A percentile compares a stretch with the other conserved stretches of the same genome.
phyloP scores from a whole-genome alignment of 1,140 invertebrate genomes.

The Drosophila mayri region DNA sequence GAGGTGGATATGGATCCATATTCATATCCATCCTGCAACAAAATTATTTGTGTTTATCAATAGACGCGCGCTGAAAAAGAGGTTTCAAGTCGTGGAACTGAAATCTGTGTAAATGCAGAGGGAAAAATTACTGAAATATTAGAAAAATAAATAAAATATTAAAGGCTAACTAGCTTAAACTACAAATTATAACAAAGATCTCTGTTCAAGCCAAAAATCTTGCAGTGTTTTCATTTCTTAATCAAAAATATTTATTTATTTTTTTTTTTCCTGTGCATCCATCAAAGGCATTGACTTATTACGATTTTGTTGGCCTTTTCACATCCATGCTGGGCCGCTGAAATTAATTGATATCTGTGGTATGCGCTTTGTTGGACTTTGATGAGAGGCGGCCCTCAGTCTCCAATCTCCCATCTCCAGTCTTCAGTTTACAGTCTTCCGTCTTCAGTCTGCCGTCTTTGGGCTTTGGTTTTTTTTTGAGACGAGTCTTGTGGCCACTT shows the following conservation, averaged over 20 bases:
- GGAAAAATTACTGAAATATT: neutral
- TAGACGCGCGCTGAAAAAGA: conserved; percentile 48
- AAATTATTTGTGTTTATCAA: conserved; percentile 82
- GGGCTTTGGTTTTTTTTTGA: neutral
- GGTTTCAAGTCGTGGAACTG: conserved; percentile 32
- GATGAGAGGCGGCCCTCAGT: conserved; percentile 42
- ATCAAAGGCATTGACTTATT: conserved; percentile 78
- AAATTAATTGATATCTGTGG: conserved; percentile 83
- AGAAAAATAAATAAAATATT: neutral
- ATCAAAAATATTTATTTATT: neutral
- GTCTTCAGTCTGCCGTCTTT: conserved; percentile 6
- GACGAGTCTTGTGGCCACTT: conserved; percentile 59
- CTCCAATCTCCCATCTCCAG: conserved; percentile 7
- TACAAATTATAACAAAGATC: no score
- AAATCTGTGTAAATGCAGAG: conserved; percentile 17
- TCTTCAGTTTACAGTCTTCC: conserved; percentile 11
- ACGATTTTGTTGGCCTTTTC: conserved; percentile 82
- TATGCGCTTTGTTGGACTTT: conserved; percentile 76
- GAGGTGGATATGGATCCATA: conserved; percentile 35
- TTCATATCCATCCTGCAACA: conserved; percentile 63
- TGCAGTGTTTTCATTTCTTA: neutral
- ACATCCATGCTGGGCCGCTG: conserved; percentile 59
- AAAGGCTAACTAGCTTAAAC: neutral
- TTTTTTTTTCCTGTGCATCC: conserved; percentile 19
- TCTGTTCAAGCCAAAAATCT: no score